A percentile compares a stretch with the other conserved stretches of the same genome.
Conservation (phyloP, 1,140 invertebrate species). For the Paraescarpia echinospica region DNA sequence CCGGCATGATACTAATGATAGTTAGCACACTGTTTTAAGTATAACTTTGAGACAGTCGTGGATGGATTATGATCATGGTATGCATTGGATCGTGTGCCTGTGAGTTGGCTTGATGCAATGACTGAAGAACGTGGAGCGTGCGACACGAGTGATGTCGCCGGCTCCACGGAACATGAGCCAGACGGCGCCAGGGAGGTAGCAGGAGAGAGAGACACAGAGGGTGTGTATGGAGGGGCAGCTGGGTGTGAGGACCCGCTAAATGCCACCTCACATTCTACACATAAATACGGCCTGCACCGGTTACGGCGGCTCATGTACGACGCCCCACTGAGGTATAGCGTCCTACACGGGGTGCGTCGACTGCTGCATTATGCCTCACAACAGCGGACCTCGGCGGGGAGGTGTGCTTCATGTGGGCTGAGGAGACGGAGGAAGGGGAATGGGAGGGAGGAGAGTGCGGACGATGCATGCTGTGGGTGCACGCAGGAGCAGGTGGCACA, state of each 20-base stretch:
- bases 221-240: neutral
- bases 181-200: neutral
- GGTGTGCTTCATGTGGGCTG: neutral
- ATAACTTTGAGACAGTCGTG: neutral
- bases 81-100: neutral
- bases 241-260: neutral
- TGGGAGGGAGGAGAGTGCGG: neutral
- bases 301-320: neutral
- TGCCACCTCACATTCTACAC: neutral
- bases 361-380: neutral
- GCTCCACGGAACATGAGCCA: neutral
- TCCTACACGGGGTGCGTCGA: neutral
- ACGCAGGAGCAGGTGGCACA: neutral
- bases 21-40: neutral
- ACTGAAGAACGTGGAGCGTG: neutral
- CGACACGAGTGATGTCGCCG: neutral
- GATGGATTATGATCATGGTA: neutral
- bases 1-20: neutral
- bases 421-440: neutral
- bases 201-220: neutral
- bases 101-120: neutral
- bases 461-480: neutral
- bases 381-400: neutral
- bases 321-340: neutral
- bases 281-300: neutral